phyloP scores from a whole-genome alignment of 2,797 vertebrate genomes.

The Mionectes olivaceus region DNA sequence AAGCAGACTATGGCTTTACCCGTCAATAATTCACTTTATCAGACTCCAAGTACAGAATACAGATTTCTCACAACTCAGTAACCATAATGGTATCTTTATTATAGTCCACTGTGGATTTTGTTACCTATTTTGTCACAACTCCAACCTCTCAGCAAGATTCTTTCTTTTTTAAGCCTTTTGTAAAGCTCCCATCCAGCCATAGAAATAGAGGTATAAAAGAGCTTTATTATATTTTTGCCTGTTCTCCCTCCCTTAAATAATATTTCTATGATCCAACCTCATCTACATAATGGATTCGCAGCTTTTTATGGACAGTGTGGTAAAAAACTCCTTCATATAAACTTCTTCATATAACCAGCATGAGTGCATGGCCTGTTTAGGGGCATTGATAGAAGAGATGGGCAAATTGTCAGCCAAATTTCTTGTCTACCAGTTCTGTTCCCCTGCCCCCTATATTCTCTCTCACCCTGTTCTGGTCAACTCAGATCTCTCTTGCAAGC shows the following conservation, averaged over 20 bases:
- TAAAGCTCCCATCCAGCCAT: not conserved
- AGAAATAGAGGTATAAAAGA: not conserved
- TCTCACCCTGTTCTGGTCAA: not conserved
- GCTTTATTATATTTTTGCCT: not conserved
- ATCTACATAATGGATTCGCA: not conserved
- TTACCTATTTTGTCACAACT: not conserved
- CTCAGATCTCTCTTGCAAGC: not conserved
- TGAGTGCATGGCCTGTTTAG: not conserved
- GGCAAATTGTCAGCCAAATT: not conserved
- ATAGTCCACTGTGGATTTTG: not conserved
- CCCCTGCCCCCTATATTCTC: not conserved
- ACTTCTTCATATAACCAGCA: not conserved
- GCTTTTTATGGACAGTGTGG: not conserved
- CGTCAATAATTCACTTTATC: not conserved
- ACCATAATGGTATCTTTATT: not conserved
- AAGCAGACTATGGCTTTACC: not conserved
- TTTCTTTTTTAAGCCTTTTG: not conserved
- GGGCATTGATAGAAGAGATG: rapidly evolving
- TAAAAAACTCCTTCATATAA: not conserved
- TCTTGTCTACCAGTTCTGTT: not conserved
- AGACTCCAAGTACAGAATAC: not conserved
- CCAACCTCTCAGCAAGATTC: not conserved
- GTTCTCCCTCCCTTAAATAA: not conserved
- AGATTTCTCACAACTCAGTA: not conserved
- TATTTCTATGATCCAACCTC: not conserved